phyloP scores from a whole-genome alignment of 2,797 vertebrate species.

The Tauraco hartlaubi region DNA sequence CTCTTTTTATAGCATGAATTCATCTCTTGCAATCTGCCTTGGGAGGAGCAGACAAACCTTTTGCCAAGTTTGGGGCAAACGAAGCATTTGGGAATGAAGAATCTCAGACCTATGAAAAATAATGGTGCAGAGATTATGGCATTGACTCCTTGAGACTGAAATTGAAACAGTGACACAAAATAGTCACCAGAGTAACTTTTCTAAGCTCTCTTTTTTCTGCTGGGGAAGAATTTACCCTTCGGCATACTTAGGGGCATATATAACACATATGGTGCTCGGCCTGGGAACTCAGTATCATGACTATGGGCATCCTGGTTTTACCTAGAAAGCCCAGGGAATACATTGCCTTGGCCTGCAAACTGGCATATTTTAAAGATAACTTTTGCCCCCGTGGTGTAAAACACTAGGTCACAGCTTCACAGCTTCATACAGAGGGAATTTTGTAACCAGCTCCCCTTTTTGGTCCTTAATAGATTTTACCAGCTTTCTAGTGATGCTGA shows the following conservation, averaged over 20 bases:
- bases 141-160: not conserved
- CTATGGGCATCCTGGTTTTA: not conserved
- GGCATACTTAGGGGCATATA: not conserved
- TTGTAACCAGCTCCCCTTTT: not conserved
- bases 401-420: accelerated
- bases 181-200: not conserved
- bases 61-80: not conserved
- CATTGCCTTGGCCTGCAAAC: not conserved
- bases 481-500: not conserved
- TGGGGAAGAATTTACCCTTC: not conserved
- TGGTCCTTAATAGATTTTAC: not conserved
- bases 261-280: accelerated
- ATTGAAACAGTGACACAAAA: not conserved
- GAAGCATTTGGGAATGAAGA: not conserved
- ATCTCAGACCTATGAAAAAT: not conserved
- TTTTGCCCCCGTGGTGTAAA: not conserved
- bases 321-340: not conserved
- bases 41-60: not conserved
- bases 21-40: not conserved
- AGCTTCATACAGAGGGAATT: not conserved
- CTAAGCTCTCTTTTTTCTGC: not conserved
- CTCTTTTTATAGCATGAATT: not conserved
- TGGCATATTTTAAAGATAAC: not conserved
- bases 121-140: not conserved
- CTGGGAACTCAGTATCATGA: not conserved